Percentiles rank a stretch among this genome's conserved stretches.
Evolutionary conservation across 2,797 vertebrate species (phyloP).

Genomic region (Vespertilio murinus): DNA sequence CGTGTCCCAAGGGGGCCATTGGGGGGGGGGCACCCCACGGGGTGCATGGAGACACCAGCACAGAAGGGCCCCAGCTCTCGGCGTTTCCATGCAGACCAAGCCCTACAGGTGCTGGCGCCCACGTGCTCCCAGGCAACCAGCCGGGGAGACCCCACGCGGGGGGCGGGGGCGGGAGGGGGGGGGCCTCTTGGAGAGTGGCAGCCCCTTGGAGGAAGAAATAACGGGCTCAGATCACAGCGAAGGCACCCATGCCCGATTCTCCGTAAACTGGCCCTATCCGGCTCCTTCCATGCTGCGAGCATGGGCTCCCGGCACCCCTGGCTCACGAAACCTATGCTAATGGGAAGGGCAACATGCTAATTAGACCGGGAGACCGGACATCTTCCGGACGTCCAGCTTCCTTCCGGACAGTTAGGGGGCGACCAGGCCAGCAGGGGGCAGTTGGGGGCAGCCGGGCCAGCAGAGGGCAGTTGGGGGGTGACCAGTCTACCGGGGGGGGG

Average conservation of each 20-base stretch:
- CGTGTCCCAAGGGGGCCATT: neutral
- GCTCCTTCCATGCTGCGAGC: neutral
- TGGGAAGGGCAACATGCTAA: too few relatives aligned
- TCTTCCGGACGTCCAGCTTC: too few relatives aligned
- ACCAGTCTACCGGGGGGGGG: too few relatives aligned
- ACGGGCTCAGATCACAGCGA: neutral
- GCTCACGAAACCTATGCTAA: neutral
- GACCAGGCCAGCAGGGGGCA: too few relatives aligned
- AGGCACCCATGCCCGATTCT: neutral
- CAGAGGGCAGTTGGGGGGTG: too few relatives aligned
- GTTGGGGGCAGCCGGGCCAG: too few relatives aligned
- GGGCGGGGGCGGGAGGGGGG: neutral
- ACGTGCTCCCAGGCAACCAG: neutral
- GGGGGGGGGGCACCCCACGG: neutral
- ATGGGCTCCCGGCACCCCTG: neutral
- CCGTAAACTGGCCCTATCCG: neutral
- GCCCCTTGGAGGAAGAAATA: neutral
- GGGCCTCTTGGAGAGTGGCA: neutral
- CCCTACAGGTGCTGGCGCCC: neutral
- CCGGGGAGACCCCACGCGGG: neutral
- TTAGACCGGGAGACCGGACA: too few relatives aligned
- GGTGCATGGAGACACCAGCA: neutral
- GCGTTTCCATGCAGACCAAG: neutral
- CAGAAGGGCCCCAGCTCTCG: neutral
- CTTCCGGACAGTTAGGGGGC: too few relatives aligned